Evolutionary conservation across 1,140 invertebrate species (phyloP), one percentile per base, ranked within the genome.

Genomic region (Papilio helenus): DNA sequence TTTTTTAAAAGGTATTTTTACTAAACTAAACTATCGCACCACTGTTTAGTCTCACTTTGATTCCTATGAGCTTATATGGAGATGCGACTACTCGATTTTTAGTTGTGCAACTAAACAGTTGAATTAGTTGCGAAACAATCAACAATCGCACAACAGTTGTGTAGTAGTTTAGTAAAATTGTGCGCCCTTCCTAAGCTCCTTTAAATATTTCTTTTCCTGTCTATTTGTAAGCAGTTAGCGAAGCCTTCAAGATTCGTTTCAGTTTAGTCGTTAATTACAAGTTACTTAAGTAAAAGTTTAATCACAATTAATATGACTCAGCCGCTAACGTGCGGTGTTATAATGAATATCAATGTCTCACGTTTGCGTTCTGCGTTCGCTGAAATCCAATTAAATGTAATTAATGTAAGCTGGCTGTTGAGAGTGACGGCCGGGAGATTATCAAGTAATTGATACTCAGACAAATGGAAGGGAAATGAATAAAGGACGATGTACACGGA

Each of bases 311-410:
- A 10, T 10, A 29, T 7, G 26, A 68, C 23, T 16, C 12, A 16
- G 12, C 23, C 12, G 61, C 61, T 29, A 34, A 68, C 20, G 23
- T 29, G 12, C 7, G 3, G 14, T 4, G 26, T 61, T 61, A 23
- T 61, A 61, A 61, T 61, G 26, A 34, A 34, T 68, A 26, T 68
- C 26, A 16, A 16, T 68, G 20, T 23, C 14, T 68, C 26, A 29
- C 14, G 29, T 68, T 68, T 29, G 26, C 26, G 26, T 34, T 18
- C 29, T 29, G 26, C 26, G 26, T 68, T 68, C 29, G 10, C 20
- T 68, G 26, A 18, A 68, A 68, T 68, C 61, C 61, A 68, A 34
- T 68, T 68, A 68, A 68, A 68, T 68, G 61, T 68, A 16, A 68
- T 68, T 68, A 68, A 68, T 68, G 61, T 68, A 26, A 29, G 23